Evolutionary conservation across 2,888 invertebrate genomes (phyloP).

Genomic region (Trimorus sp.): DNA sequence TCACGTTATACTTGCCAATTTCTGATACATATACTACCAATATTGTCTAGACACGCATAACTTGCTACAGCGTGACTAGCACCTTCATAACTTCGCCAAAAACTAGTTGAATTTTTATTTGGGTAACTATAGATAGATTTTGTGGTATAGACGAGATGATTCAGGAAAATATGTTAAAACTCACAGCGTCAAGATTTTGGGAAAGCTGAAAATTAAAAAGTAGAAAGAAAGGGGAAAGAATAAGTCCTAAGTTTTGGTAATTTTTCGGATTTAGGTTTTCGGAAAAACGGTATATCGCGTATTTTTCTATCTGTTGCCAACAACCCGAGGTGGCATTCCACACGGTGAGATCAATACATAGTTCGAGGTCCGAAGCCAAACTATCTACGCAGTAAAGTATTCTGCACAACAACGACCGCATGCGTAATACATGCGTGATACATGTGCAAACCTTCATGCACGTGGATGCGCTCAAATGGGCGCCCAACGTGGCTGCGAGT

Average conservation of each 20-base stretch:
- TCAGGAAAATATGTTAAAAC: too few relatives aligned
- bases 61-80: too few relatives aligned
- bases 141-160: too few relatives aligned
- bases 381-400: constrained; percentile 65
- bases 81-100: too few relatives aligned
- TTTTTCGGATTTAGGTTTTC: constrained; percentile 36
- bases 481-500: constrained; percentile 38
- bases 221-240: too few relatives aligned
- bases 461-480: constrained; percentile 59
- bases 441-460: constrained; percentile 62
- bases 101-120: too few relatives aligned
- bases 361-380: constrained; percentile 75
- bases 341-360: constrained; percentile 74
- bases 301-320: constrained; percentile 68
- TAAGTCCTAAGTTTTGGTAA: too few relatives aligned
- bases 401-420: constrained; percentile 61
- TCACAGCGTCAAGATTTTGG: too few relatives aligned
- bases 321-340: constrained; percentile 68
- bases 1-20: too few relatives aligned
- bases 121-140: too few relatives aligned
- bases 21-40: too few relatives aligned
- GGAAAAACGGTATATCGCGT: constrained; percentile 47
- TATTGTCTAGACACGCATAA: too few relatives aligned
- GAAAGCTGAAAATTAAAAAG: neutral
- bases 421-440: constrained; percentile 33